Evolutionary conservation across 2,113 vertebrate species (phyloP), one percentile per base, ranked within the genome.

Genomic region (Anhinga rufa): DNA sequence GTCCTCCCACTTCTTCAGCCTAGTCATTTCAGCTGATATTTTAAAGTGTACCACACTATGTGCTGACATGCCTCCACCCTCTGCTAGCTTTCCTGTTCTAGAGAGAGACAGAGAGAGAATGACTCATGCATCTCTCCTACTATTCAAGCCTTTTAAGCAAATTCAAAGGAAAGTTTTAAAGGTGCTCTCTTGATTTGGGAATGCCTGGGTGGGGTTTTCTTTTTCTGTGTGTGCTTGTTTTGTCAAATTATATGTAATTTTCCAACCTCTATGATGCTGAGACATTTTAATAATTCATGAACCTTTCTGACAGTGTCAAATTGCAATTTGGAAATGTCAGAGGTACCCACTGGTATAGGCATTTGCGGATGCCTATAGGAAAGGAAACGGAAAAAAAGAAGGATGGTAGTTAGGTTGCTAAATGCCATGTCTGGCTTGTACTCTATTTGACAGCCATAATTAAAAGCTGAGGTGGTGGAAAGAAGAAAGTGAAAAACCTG

Each of bases 1-100:
- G 84, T 86, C 96, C 96, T 97, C 95, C 96, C 92, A 96, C 95
- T 96, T 97, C 96, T 95, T 79, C 95, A 97, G 93, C 96, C 95
- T 95, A 96, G 94, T 98, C 97, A 97, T 97, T 97, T 97, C 94
- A 96, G 94, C 94, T 96, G 95, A 86, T 96, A 96, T 97, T 97
- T 97, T 90, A 91, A 92, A 97, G 94, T 38, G 93, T 97, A 96
- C 91, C 95, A 95, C 94, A 96, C 95, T 96, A 32, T 58, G 90
- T 86, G 93, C 95, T 95, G 93, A 97, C 95, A 95, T 95, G 93
- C 86, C 93, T 97, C 95, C 95, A 96, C 96, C 91, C 95, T 97
- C 96, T 71, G 92, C 91, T 86, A 96, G 95, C 93, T 97, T 98
- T 96, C 96, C 97, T 97, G 96, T 98, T 96, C 96, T 92, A 93